phyloP scores from a whole-genome alignment of 1,140 invertebrate genomes.

The Pseudomyrmex sp. region DNA sequence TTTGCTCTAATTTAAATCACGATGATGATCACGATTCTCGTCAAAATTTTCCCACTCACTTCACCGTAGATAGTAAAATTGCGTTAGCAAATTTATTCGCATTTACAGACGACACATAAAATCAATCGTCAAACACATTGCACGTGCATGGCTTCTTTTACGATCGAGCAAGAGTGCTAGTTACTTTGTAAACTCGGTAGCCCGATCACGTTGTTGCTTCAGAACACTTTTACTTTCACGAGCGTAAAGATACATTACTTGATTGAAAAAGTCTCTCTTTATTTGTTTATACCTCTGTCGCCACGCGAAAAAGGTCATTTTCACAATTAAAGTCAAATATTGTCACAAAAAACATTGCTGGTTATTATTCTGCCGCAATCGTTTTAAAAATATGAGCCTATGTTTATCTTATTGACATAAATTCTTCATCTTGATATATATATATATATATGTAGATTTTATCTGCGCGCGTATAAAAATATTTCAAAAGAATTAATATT shows the following conservation, averaged over 20 bases:
- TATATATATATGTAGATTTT: background rate
- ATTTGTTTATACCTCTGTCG: background rate
- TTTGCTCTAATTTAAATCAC: background rate
- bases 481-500: conserved; percentile 1
- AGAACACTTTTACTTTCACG: background rate
- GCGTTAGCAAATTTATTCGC: conserved; percentile 32
- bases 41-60: background rate
- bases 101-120: background rate
- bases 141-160: background rate
- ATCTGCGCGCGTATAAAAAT: background rate
- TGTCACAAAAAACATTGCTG: background rate
- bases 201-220: conserved; percentile 2
- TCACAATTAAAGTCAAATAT: background rate
- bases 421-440: background rate
- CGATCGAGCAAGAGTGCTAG: background rate
- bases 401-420: too few relatives aligned
- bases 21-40: conserved; percentile 7
- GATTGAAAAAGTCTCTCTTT: background rate
- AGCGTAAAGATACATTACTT: conserved; percentile 14
- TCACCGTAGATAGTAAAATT: background rate
- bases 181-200: background rate
- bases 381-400: too few relatives aligned
- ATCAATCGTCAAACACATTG: conserved; percentile 51
- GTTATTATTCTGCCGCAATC: background rate
- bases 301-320: background rate